Evolutionary conservation across 2,113 vertebrate species (phyloP).

Genomic region (Oryzias woworae): DNA sequence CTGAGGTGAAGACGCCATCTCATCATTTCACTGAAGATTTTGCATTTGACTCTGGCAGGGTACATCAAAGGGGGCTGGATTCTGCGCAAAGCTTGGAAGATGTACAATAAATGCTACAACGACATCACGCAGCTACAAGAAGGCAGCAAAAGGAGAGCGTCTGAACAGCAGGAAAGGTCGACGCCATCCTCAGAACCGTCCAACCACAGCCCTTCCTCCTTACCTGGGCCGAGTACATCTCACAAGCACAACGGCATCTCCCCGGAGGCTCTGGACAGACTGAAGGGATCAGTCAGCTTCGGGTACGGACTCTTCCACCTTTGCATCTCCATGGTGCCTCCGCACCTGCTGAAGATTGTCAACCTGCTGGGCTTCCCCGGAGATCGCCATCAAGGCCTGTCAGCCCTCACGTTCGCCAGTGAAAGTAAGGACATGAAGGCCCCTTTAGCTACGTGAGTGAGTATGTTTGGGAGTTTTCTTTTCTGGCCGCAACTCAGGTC

Average conservation of each 20-base stretch:
- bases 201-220: conserved; percentile 80
- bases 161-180: conserved; percentile 17
- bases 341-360: conserved; percentile 99
- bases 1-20: not conserved
- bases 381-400: conserved; percentile 94
- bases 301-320: conserved; percentile 98
- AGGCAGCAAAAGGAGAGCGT: conserved; percentile 77
- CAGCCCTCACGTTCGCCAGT: conserved; percentile 91
- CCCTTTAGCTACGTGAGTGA: conserved; percentile 95
- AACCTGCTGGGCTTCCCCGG: conserved; percentile 99
- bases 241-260: conserved; percentile 82
- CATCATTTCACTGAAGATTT: conserved; percentile 1
- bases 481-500: not conserved
- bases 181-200: conserved; percentile 78
- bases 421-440: conserved; percentile 99
- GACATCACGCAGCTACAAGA: conserved; percentile 96
- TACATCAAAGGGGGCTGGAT: conserved; percentile 99
- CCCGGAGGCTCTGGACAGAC: conserved; percentile 89
- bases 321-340: conserved; percentile 99
- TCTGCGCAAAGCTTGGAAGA: conserved; percentile 99
- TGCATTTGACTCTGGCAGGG: conserved; percentile 64
- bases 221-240: conserved; percentile 74
- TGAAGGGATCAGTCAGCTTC: conserved; percentile 98
- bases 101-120: conserved; percentile 97
- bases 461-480: conserved; percentile 31